These are phyloP conservation scores for Muscicapa adusta DNA, from an alignment of 2,113 vertebrate genomes.

Conservation along the genomic window DNA sequence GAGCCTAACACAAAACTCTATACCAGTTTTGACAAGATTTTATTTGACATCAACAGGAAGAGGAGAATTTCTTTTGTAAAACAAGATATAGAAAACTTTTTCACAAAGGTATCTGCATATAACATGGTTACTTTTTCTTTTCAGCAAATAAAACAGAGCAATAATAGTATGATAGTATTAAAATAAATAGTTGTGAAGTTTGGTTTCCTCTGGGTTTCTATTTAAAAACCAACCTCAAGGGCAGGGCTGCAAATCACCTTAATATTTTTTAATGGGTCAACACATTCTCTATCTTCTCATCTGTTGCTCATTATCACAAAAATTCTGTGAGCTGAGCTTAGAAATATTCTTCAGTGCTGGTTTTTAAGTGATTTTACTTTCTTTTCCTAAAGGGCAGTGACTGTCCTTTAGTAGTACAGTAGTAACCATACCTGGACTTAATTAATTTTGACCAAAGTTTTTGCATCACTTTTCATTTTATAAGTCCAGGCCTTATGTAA, in stretches of 20 bases:
- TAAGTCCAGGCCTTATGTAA: neutral
- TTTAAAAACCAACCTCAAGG: neutral
- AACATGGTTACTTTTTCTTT: neutral
- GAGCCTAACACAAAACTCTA: neutral
- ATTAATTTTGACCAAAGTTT: neutral
- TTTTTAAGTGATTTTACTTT: neutral
- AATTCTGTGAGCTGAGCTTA: neutral
- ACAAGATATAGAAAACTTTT: neutral
- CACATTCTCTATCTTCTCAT: neutral
- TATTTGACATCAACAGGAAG: neutral
- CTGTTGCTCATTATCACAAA: neutral
- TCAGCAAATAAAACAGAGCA: neutral
- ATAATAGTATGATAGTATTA: accelerated
- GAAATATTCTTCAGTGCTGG: neutral
- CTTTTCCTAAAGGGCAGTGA: neutral
- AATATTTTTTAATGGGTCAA: neutral
- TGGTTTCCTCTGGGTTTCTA: neutral
- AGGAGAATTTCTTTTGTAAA: neutral
- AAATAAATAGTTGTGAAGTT: neutral
- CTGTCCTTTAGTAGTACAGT: no score
- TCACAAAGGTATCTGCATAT: neutral
- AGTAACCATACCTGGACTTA: neutral
- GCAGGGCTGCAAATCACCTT: neutral
- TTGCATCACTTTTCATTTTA: neutral
- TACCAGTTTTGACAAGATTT: neutral